A percentile compares a stretch with the other conserved stretches of the same genome.
Conservation (phyloP, 2,888 invertebrate genomes). For the Amiota communis region DNA sequence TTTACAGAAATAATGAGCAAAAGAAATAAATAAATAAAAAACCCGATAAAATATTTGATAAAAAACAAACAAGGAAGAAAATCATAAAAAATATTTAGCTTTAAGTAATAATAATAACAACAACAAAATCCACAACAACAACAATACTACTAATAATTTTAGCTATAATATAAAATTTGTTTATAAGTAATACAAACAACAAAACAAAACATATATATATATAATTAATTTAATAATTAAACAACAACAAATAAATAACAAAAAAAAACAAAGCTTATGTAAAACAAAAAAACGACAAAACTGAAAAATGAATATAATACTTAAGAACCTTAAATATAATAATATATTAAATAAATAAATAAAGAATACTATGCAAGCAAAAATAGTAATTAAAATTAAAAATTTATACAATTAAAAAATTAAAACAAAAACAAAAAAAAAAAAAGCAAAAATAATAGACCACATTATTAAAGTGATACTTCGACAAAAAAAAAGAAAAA, state of each 20-base stretch:
- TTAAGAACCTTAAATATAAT: constrained; percentile 50
- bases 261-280: constrained; percentile 22
- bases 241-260: constrained; percentile 35
- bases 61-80: not conserved
- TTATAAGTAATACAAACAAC: constrained; percentile 59
- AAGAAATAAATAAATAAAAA: not conserved
- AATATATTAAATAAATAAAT: constrained; percentile 18
- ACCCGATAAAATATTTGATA: not conserved
- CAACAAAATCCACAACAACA: not conserved
- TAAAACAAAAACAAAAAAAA: not conserved
- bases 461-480: constrained; percentile 27
- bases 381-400: constrained; percentile 14
- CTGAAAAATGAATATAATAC: constrained; percentile 55
- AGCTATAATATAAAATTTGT: constrained; percentile 66
- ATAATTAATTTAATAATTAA: constrained; percentile 17
- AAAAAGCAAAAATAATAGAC: constrained; percentile 21
- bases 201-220: constrained; percentile 43
- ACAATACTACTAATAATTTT: constrained; percentile 60
- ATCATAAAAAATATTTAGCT: not conserved
- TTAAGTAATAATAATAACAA: not conserved
- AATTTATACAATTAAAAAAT: constrained; percentile 11
- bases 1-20: not conserved
- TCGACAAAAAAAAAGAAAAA: constrained; percentile 9
- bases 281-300: constrained; percentile 37
- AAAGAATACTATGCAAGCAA: not conserved